Conservation (phyloP, 2,888 invertebrate genomes). For the Invenusta paracnida region DNA sequence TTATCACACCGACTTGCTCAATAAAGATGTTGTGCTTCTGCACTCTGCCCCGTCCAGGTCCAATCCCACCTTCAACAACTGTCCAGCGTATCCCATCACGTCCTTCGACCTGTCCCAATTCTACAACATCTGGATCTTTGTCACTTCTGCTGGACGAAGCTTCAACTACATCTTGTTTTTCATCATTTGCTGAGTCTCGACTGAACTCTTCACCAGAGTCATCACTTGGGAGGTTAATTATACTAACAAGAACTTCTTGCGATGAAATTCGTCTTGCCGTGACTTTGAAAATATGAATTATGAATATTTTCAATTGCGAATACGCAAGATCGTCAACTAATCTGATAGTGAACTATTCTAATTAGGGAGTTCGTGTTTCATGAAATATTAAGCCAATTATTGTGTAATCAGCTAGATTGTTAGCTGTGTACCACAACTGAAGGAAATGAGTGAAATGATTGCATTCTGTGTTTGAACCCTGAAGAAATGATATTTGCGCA, state of each 20-base stretch:
- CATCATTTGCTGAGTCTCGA: constrained; percentile 4
- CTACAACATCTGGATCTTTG: neutral
- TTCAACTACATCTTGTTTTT: neutral
- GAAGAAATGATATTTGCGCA: too few species aligned
- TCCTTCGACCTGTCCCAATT: neutral
- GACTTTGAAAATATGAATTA: neutral
- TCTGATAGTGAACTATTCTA: neutral
- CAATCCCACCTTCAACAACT: neutral
- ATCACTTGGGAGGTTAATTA: neutral
- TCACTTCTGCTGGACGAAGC: constrained; percentile 1
- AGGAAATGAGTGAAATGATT: too few species aligned
- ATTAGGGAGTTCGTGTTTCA: neutral
- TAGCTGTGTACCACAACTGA: too few species aligned
- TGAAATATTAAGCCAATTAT: too few species aligned
- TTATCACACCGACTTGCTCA: neutral
- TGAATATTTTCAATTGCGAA: neutral
- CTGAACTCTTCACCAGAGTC: neutral
- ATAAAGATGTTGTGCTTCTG: neutral
- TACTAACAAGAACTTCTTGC: neutral
- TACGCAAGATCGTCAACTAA: neutral
- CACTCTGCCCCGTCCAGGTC: constrained; percentile 1
- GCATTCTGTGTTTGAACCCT: too few species aligned
- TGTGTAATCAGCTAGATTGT: too few species aligned
- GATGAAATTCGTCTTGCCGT: constrained; percentile 7
- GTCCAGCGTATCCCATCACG: neutral